These are phyloP conservation scores for Tychaedon coryphoeus DNA, from an alignment of 2,113 vertebrate species.

Conservation along the genomic window DNA sequence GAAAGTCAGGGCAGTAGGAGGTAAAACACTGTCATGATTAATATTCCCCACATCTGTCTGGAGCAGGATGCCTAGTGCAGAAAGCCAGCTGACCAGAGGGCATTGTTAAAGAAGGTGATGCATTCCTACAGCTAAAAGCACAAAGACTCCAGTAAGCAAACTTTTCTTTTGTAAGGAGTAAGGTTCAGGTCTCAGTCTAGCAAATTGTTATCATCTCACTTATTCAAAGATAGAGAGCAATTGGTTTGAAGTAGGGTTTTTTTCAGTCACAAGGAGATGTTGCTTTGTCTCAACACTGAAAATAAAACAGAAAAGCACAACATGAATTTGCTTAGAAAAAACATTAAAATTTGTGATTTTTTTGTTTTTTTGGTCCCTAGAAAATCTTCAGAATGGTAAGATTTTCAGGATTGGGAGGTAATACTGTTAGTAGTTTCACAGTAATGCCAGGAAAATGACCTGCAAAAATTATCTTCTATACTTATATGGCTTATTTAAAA, in stretches of 20 bases:
- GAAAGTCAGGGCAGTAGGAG: constrained; percentile 24
- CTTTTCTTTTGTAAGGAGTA: not conserved
- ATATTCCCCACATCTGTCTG: constrained; percentile 19
- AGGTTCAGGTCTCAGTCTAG: not conserved
- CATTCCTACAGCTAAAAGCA: not conserved
- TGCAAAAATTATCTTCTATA: not conserved
- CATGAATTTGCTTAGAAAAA: not conserved
- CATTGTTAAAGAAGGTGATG: not conserved
- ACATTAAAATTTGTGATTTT: not conserved
- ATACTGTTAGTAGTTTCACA: not conserved
- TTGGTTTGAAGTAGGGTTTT: not conserved
- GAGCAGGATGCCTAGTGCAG: not conserved
- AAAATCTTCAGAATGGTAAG: not conserved
- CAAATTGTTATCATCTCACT: not conserved
- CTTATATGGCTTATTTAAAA: not conserved
- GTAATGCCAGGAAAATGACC: not conserved
- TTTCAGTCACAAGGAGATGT: not conserved
- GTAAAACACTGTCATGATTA: constrained; percentile 5
- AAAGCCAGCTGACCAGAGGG: constrained; percentile 12
- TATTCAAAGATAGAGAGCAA: not conserved
- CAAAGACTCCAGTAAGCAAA: not conserved
- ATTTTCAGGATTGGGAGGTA: not conserved
- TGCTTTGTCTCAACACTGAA: not conserved
- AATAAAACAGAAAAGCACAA: not conserved
- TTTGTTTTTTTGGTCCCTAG: not conserved